phyloP scores from a whole-genome alignment of 1,140 invertebrate genomes.

The Bradynema listronoti region DNA sequence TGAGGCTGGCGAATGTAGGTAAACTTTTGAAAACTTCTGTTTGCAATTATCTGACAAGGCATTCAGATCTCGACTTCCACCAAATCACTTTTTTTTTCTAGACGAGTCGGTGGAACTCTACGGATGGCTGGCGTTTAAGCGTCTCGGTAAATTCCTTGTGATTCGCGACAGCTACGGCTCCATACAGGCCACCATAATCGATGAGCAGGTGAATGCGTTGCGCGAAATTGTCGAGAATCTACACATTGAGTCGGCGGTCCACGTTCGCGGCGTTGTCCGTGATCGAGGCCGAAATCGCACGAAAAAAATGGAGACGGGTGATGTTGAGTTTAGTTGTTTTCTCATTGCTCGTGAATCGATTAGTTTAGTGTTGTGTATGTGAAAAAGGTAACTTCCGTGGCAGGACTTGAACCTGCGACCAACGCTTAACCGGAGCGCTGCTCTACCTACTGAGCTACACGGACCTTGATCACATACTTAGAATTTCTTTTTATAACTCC shows the following conservation, averaged over 20 bases:
- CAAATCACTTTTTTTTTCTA: slow-evolving; percentile 7
- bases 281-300: slow-evolving; percentile 30
- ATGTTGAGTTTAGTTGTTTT: slow-evolving; percentile 22
- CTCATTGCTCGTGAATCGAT: not conserved
- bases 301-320: slow-evolving; percentile 39
- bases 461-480: too few species aligned
- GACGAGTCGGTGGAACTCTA: slow-evolving; percentile 34
- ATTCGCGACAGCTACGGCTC: slow-evolving; percentile 31
- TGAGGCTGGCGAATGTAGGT: slow-evolving; percentile 34
- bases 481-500: not conserved
- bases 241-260: slow-evolving; percentile 23
- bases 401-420: not conserved
- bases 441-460: not conserved
- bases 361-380: not conserved
- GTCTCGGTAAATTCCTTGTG: slow-evolving; percentile 35
- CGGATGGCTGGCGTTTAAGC: slow-evolving; percentile 35
- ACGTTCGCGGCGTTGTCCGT: slow-evolving; percentile 25
- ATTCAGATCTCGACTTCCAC: not conserved
- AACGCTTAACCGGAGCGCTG: not conserved
- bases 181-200: slow-evolving; percentile 24
- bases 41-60: not conserved
- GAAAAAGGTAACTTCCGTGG: not conserved
- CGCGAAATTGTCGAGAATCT: slow-evolving; percentile 8
- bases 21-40: not conserved
- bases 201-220: slow-evolving; percentile 17